Percentiles rank a stretch among this genome's conserved stretches.
phyloP scores from a whole-genome alignment of 2,797 vertebrate species.

The Syndactyla subalaris region DNA sequence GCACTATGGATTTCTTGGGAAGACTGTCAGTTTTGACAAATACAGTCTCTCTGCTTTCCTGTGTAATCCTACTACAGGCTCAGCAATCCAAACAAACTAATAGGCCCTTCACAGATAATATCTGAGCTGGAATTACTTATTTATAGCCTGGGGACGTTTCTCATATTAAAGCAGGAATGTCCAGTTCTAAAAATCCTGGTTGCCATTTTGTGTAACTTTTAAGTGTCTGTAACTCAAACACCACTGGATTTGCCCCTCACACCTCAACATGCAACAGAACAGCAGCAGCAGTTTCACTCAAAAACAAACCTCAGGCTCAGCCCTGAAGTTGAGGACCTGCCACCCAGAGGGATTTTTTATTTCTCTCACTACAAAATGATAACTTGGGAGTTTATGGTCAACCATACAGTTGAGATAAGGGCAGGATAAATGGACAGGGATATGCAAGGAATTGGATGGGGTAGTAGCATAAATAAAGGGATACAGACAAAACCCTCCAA shows the following conservation, averaged over 20 bases:
- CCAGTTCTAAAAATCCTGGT: not conserved
- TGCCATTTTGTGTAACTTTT: not conserved
- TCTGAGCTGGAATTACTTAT: conserved; percentile 46
- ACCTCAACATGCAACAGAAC: not conserved
- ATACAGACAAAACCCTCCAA: too few species aligned
- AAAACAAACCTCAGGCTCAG: not conserved
- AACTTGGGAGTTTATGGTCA: not conserved
- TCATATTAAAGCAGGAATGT: not conserved
- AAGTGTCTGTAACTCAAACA: not conserved
- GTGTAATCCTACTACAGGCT: conserved; percentile 10
- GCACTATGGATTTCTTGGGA: not conserved
- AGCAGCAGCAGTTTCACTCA: not conserved
- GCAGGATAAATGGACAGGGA: not conserved
- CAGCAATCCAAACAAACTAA: conserved; percentile 28
- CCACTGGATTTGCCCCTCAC: not conserved
- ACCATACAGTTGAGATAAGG: not conserved
- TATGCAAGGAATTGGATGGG: not conserved
- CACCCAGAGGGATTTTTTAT: not conserved
- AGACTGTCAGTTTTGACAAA: conserved; percentile 33
- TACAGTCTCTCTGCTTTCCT: not conserved
- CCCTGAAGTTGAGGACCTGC: not conserved
- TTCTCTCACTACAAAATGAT: not conserved
- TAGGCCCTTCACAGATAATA: conserved; percentile 39
- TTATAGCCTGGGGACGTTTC: not conserved
- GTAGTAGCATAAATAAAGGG: not conserved